These are phyloP conservation scores for Phoxinus dragarum DNA, from an alignment of 2,797 vertebrate genomes.

Conservation along the genomic window DNA sequence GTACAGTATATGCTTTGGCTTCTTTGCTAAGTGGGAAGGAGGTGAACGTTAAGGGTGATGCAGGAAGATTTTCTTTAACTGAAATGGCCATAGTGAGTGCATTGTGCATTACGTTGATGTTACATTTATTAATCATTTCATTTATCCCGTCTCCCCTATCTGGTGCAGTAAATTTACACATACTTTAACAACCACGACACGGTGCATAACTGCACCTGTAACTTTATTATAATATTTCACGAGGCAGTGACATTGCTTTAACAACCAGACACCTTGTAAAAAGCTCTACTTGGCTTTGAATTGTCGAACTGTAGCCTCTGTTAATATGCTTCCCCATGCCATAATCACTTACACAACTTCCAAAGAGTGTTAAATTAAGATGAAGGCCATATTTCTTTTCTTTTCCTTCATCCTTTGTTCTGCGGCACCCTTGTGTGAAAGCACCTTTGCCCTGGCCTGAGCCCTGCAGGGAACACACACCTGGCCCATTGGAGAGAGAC, in stretches of 20 bases:
- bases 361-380: neutral
- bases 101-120: neutral
- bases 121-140: neutral
- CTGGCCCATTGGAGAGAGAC: constrained; percentile 27
- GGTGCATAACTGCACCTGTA: constrained; percentile 41
- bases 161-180: constrained; percentile 39
- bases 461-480: constrained; percentile 25
- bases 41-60: neutral
- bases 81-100: neutral
- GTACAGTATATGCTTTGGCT: neutral
- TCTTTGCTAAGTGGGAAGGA: neutral
- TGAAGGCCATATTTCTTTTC: constrained; percentile 7
- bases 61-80: too few species aligned
- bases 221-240: constrained; percentile 53
- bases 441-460: constrained; percentile 51
- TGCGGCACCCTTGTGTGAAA: constrained; percentile 41
- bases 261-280: constrained; percentile 59
- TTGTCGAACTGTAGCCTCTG: constrained; percentile 17
- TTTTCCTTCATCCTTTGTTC: constrained; percentile 33
- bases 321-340: constrained; percentile 37
- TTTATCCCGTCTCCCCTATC: neutral
- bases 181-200: constrained; percentile 19
- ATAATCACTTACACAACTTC: constrained; percentile 45
- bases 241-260: constrained; percentile 49
- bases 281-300: constrained; percentile 32